These are phyloP conservation scores for Cottoperca gobio DNA, from an alignment of 2,797 vertebrate species.

Conservation along the genomic window DNA sequence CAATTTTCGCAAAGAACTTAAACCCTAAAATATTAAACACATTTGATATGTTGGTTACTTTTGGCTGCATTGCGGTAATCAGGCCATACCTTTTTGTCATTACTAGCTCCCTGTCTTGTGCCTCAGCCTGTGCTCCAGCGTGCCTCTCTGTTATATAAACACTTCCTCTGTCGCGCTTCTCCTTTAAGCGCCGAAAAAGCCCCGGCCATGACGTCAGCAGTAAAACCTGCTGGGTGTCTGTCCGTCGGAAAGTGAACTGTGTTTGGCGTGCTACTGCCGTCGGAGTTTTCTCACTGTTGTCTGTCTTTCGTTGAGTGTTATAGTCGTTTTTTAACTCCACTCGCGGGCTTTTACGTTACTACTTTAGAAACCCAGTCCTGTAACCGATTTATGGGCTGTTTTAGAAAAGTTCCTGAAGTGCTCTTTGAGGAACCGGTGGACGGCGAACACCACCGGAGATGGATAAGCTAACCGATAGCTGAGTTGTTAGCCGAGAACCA, in stretches of 20 bases:
- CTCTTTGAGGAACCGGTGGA: conserved; percentile 72
- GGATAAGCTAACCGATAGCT: conserved; percentile 84
- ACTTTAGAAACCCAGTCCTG: neutral
- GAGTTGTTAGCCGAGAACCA: conserved; percentile 76
- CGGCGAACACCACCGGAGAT: conserved; percentile 75
- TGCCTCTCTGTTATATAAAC: neutral
- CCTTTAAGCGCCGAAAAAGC: conserved; percentile 69
- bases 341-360: neutral
- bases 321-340: conserved; percentile 21
- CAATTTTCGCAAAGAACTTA: neutral
- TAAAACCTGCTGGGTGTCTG: conserved; percentile 70
- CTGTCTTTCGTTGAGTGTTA: conserved; percentile 45
- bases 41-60: neutral
- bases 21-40: neutral
- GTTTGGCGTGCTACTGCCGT: conserved; percentile 57
- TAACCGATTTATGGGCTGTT: conserved; percentile 45
- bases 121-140: too few species aligned
- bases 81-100: too few species aligned
- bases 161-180: conserved; percentile 48
- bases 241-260: conserved; percentile 75
- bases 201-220: conserved; percentile 80
- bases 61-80: neutral
- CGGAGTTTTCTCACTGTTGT: conserved; percentile 55
- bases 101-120: neutral
- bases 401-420: conserved; percentile 64